Evolutionary conservation across 2,888 invertebrate genomes (phyloP), one percentile per base, ranked within the genome.

Genomic region (Drosophila incognita): DNA sequence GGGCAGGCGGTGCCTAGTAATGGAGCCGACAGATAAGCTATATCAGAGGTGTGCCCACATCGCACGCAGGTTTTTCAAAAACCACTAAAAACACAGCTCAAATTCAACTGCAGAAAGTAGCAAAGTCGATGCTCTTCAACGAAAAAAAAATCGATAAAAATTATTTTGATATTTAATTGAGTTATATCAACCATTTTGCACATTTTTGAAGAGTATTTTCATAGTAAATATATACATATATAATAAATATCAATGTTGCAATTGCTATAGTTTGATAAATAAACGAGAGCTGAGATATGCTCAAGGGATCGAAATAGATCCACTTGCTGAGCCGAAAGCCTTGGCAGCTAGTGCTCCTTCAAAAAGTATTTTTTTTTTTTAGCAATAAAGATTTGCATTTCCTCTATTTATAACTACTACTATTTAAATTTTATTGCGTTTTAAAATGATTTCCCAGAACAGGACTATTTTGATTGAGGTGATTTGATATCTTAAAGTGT

Each of bases 31-130:
- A 63, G 76, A 76, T 76, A 76, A 72, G 79, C 60, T n/a, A 36
- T 38, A 27, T 48, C 63, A 60, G 79, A 78, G 79, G 79, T 73
- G 79, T 40, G 63, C 56, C 57, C 33, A 53, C 48, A 53, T 40
- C 46, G 53, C 67, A 58, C 31, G 62, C 66, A 73, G 67, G 54
- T 62, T 72, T 56, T 21, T 11, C 4, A 21, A 46, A 52, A 72
- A 42, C 48, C 60, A 58, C 38, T 29, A 31, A 46, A 71, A 58
- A 60, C 46, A 42, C 51, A 52, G 27, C 13, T n/a, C 36, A 38
- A 81, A 71, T 27, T 33, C n/a, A 36, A 49, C n/a, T 33, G 21
- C 35, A 42, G 29, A 40, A 53, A 62, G 61, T 38, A 56, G 69
- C 52, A 35, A 56, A 48, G n/a, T 49, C 21, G n/a, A 74, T 76